phyloP scores from a whole-genome alignment of 2,888 invertebrate species.

The Drosophila subquinaria region DNA sequence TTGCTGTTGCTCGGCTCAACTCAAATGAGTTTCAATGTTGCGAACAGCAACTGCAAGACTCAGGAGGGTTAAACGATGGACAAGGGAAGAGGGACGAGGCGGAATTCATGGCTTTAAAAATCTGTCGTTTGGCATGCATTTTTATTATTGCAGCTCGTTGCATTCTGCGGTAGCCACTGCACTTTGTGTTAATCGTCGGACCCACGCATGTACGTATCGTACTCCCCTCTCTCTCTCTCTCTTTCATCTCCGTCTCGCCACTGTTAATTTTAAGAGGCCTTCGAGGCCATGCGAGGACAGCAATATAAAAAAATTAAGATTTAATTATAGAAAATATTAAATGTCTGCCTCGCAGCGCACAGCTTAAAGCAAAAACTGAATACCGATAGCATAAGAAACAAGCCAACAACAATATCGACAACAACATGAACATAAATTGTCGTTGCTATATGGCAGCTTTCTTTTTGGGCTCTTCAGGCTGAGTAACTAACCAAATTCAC shows the following conservation, averaged over 20 bases:
- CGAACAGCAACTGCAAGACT: conserved; percentile 13
- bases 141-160: conserved; percentile 58
- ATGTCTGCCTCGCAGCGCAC: conserved; percentile 49
- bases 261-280: conserved; percentile 38
- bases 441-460: conserved; percentile 21
- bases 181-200: conserved; percentile 49
- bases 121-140: conserved; percentile 53
- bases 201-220: conserved; percentile 13
- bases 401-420: conserved; percentile 8
- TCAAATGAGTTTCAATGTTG: conserved; percentile 67
- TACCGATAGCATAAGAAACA: conserved; percentile 33
- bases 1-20: conserved; percentile 38
- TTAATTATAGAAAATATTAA: conserved; percentile 78
- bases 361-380: conserved; percentile 35
- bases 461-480: conserved; percentile 7
- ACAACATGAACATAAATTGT: conserved; percentile 60
- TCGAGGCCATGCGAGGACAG: conserved; percentile 20
- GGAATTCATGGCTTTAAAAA: conserved; percentile 28
- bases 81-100: not conserved
- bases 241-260: not conserved
- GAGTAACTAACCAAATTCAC: conserved; percentile 17
- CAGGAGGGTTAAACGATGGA: conserved; percentile 1
- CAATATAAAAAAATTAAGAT: conserved; percentile 56
- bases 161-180: conserved; percentile 41
- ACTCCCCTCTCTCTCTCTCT: too few relatives aligned